These are phyloP conservation scores for Sebastes oblongus DNA, from an alignment of 2,797 vertebrate species.

Conservation along the genomic window DNA sequence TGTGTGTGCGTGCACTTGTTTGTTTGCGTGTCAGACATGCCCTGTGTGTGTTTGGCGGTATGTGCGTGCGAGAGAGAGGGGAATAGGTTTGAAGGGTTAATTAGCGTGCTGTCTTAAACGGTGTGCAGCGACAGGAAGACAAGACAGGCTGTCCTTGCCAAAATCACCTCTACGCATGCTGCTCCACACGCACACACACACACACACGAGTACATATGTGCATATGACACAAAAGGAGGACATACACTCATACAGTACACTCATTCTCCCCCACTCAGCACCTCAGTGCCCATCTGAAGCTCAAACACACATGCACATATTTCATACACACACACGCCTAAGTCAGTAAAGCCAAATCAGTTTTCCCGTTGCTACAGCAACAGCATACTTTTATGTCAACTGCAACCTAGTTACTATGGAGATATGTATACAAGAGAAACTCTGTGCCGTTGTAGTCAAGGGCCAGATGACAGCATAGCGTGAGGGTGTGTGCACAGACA, in stretches of 20 bases:
- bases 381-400: constrained; percentile 97
- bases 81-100: constrained; percentile 78
- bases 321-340: constrained; percentile 33
- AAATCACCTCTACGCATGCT: constrained; percentile 72
- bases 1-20: constrained; percentile 18
- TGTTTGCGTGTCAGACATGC: constrained; percentile 44
- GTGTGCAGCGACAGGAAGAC: constrained; percentile 76
- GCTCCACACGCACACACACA: constrained; percentile 2
- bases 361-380: constrained; percentile 95
- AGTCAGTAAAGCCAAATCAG: constrained; percentile 86
- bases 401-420: constrained; percentile 92
- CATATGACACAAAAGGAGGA: constrained; percentile 30
- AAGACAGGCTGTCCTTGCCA: constrained; percentile 75
- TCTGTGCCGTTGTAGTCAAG: constrained; percentile 89
- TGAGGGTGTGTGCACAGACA: constrained; percentile 55
- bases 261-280: constrained; percentile 51
- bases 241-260: constrained; percentile 17
- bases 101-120: constrained; percentile 76
- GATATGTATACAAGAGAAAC: constrained; percentile 94
- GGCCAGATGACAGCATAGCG: constrained; percentile 91
- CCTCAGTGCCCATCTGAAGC: constrained; percentile 38
- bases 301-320: not conserved
- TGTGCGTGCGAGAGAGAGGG: not conserved
- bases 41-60: constrained; percentile 10
- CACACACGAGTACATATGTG: not conserved